Conservation (phyloP, 2,113 vertebrate species). For the Otus sunia region DNA sequence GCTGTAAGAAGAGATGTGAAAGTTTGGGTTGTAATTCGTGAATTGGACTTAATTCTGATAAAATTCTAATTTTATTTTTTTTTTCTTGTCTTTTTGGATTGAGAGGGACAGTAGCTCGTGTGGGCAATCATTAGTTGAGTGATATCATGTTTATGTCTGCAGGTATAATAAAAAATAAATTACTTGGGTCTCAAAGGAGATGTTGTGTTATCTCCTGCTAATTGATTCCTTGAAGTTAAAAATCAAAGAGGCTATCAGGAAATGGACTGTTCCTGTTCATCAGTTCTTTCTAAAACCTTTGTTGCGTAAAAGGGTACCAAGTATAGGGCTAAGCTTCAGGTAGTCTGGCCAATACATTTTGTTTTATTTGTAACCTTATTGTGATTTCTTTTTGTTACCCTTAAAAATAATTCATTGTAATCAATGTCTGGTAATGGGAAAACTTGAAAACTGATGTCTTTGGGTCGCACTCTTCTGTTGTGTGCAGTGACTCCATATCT, state of each 20-base stretch:
- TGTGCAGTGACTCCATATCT: slow-evolving; percentile 30
- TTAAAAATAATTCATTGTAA: neutral
- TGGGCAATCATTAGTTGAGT: neutral
- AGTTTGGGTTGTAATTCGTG: neutral
- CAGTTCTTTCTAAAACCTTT: neutral
- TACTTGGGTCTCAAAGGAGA: neutral
- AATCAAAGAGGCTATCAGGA: neutral
- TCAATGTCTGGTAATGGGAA: slow-evolving; percentile 8
- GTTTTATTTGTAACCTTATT: neutral
- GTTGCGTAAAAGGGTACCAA: neutral
- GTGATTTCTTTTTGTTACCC: neutral
- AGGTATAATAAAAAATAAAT: neutral
- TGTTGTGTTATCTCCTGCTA: neutral
- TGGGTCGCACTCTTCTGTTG: neutral
- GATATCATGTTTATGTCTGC: neutral
- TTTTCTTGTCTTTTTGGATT: neutral
- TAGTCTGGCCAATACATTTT: neutral
- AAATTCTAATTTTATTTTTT: neutral
- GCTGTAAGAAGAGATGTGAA: neutral
- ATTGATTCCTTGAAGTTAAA: neutral
- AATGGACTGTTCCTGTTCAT: neutral
- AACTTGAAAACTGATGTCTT: slow-evolving; percentile 42
- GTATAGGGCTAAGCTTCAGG: neutral
- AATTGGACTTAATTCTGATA: neutral
- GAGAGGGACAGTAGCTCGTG: neutral